Percentiles rank a stretch among this genome's conserved stretches.
phyloP scores from a whole-genome alignment of 2,797 vertebrate genomes.

The Coendou prehensilis region DNA sequence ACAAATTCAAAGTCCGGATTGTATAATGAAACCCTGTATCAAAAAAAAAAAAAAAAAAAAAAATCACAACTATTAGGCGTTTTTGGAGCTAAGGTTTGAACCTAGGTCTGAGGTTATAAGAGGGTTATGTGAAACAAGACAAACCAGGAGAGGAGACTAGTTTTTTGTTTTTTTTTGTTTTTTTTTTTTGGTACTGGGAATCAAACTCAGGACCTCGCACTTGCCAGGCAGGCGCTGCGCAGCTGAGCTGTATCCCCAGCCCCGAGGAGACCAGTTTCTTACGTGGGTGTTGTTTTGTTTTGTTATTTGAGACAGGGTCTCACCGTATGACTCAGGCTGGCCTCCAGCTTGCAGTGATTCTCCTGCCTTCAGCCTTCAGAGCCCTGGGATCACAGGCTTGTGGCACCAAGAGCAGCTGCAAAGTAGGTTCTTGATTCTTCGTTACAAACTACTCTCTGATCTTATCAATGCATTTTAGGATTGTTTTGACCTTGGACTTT shows the following conservation, averaged over 20 bases:
- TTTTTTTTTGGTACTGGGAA: too few relatives aligned
- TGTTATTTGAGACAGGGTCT: background rate
- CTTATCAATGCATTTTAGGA: background rate
- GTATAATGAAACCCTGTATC: background rate
- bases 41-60: background rate
- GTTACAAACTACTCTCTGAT: background rate
- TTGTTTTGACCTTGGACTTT: background rate
- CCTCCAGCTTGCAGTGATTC: background rate
- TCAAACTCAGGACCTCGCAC: too few relatives aligned
- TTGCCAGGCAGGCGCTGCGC: too few relatives aligned
- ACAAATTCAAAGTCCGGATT: background rate
- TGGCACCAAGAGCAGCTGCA: background rate
- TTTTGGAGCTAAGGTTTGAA: slow-evolving; percentile 8
- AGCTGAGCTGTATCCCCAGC: too few relatives aligned
- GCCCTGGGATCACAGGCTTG: background rate
- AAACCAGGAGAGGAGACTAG: background rate
- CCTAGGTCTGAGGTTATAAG: background rate
- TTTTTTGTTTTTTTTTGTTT: background rate
- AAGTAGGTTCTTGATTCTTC: background rate
- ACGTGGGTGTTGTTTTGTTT: background rate
- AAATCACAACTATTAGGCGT: background rate
- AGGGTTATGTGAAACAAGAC: background rate
- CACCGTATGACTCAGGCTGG: background rate
- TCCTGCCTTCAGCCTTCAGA: background rate
- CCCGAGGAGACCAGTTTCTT: background rate